Evolutionary conservation across 23 tunicate species (phyloP), one percentile per base, ranked within the genome.

Genomic region (Clavelina lepadiformis): DNA sequence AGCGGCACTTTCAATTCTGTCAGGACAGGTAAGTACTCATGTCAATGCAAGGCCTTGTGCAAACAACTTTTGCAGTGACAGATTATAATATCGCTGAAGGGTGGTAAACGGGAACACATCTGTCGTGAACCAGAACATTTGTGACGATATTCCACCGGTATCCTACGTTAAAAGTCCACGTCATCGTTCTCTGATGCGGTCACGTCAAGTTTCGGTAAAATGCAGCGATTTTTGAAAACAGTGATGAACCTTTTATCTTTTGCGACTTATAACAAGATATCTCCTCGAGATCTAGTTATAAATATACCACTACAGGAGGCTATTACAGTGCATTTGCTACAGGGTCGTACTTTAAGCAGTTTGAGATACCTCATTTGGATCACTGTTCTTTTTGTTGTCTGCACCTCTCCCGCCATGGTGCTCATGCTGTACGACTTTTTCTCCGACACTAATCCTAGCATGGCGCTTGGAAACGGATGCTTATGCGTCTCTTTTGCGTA

Each of bases 351-450:
- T 7, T 37, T 65, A 3, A 65, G 55, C 55, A 73, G 79, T 33
- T 29, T 77, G 23, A 41, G 47, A 2, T 67, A 67, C 27, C 57
- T 77, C 0, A 67, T 77, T 2, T 57, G 64, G 74, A 33, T 77
- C 34, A 77, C 74, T 3, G 75, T 51, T 23, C 27, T 67, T 2
- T 77, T 52, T 46, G 83, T 44, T 19, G 31, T 77, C 35, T 51
- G 75, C 28, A 77, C 83, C 0, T 54, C 83, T 37, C 83, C 83
- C 5, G 70, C 63, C 21, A 68, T 77, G 75, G 55, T 55, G 18
- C 31, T 65, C 2, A 23, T 65, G 55, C n/a, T 65, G 28, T 41
- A 25, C 35, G 71, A 65, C 38, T 77, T 52, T 38, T 56, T 77
- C 4, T 33, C 66, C 11, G 45, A 35, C 0, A 68, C 59, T 23